Conservation (phyloP, 1,140 invertebrate species). For the Leptinotarsa undecemlineata region DNA sequence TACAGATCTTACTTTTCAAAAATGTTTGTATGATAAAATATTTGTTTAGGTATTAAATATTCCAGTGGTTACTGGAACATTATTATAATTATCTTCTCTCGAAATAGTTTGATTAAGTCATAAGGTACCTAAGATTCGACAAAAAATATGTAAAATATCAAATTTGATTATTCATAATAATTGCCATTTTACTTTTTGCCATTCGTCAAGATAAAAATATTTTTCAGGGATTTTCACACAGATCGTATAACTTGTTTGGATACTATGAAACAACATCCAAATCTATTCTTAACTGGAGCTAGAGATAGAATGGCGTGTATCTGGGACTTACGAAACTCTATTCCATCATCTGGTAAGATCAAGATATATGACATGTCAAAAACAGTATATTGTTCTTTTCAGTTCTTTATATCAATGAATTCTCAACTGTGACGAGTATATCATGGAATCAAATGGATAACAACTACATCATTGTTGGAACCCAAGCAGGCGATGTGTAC, state of each 20-base stretch:
- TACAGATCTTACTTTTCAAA: too few species aligned
- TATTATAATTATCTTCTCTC: too few species aligned
- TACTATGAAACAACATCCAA: constrained; percentile 38
- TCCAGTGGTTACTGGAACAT: too few species aligned
- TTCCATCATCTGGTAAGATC: constrained; percentile 39
- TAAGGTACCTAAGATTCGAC: too few species aligned
- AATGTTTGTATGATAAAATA: too few species aligned
- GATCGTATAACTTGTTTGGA: constrained; percentile 41
- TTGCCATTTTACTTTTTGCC: too few species aligned
- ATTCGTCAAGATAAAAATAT: too few species aligned
- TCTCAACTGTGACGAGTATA: constrained; percentile 42
- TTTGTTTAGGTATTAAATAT: too few species aligned
- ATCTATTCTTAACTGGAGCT: constrained; percentile 42
- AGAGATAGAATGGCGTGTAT: constrained; percentile 43
- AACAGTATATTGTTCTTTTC: constrained; percentile 25
- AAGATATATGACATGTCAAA: background rate
- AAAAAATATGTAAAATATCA: too few species aligned
- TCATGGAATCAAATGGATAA: constrained; percentile 42
- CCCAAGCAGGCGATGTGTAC: constrained; percentile 47
- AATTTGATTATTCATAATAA: too few species aligned
- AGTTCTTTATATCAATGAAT: constrained; percentile 50
- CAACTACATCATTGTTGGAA: constrained; percentile 41
- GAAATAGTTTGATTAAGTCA: too few species aligned
- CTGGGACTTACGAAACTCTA: constrained; percentile 43
- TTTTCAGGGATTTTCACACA: constrained; percentile 41